phyloP scores from a whole-genome alignment of 2,888 invertebrate genomes.

The Tipula confusa region DNA sequence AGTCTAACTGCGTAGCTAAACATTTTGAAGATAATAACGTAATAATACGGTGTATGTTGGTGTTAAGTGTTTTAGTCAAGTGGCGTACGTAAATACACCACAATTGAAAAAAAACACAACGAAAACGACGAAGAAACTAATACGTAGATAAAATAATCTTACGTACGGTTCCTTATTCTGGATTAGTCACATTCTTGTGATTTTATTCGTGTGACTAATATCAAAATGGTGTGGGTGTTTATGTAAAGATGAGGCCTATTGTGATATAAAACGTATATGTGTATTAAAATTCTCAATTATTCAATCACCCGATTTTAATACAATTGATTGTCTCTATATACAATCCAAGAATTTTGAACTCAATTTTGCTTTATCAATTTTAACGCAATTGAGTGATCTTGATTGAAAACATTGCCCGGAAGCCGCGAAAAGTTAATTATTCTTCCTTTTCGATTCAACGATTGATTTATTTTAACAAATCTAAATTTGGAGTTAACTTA shows the following conservation, averaged over 20 bases:
- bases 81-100: not conserved
- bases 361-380: not conserved
- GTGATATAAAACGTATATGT: not conserved
- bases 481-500: too few relatives aligned
- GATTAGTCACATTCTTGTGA: conserved; percentile 1
- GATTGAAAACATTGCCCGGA: not conserved
- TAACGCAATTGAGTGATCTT: not conserved
- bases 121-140: too few relatives aligned
- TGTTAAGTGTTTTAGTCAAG: conserved; percentile 7
- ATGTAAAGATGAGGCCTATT: not conserved
- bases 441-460: too few relatives aligned
- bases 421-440: not conserved
- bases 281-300: not conserved
- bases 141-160: not conserved
- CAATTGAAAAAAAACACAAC: not conserved
- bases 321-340: not conserved
- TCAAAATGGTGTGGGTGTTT: not conserved
- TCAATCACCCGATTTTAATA: not conserved
- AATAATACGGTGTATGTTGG: not conserved
- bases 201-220: not conserved
- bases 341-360: not conserved
- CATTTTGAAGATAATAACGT: not conserved
- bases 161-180: not conserved
- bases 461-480: too few relatives aligned
- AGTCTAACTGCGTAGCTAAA: not conserved